Conservation (phyloP, 2,797 vertebrate genomes). For the Crocidura indochinensis region DNA sequence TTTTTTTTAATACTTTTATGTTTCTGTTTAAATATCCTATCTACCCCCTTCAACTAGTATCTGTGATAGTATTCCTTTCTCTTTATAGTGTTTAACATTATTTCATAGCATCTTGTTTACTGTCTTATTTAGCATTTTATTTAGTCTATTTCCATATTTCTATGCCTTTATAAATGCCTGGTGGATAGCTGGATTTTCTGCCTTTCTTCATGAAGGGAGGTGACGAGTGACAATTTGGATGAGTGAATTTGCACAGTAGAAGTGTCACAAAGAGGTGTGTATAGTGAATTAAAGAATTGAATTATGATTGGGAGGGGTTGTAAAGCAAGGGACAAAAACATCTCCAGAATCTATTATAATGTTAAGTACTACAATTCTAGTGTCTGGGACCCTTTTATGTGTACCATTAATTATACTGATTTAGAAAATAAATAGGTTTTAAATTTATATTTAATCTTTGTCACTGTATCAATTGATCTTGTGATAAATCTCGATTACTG, state of each 20-base stretch:
- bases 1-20: not conserved
- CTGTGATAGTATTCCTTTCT: not conserved
- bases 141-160: not conserved
- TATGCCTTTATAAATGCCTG: slow-evolving; percentile 9
- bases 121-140: not conserved
- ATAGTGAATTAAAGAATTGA: not conserved
- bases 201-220: not conserved
- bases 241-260: not conserved
- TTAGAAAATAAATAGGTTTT: slow-evolving; percentile 12
- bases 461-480: not conserved
- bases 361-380: slow-evolving; percentile 27
- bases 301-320: not conserved
- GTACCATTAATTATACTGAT: not conserved
- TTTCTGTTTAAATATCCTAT: not conserved
- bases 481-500: not conserved
- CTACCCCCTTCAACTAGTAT: not conserved
- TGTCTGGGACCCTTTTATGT: not conserved
- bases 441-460: not conserved
- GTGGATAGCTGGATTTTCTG: not conserved
- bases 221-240: too few relatives aligned
- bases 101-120: not conserved
- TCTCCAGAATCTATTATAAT: not conserved
- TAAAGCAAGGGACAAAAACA: not conserved
- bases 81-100: not conserved
- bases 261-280: not conserved